Base-by-base conservation (phyloP, 2,113 vertebrate genomes). In the Phaethon lepturus region DNA sequence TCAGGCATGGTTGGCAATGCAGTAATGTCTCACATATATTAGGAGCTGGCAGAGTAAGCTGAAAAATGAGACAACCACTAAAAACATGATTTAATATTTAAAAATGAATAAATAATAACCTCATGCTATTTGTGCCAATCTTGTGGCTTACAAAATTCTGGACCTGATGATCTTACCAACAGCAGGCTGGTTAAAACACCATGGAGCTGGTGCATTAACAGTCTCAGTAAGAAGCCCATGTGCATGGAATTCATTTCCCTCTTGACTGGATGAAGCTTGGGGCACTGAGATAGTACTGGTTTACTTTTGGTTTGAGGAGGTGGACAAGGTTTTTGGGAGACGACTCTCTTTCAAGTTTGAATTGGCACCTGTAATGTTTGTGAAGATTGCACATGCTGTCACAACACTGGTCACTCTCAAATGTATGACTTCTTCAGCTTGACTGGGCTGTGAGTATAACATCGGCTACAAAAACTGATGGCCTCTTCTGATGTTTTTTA, bases 21-120 rank as follows among this genome's bases (percentile, higher is more conserved):
- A 91, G 0, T 47, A 84, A 81, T 72, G n/a, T 87, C 47, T 77
- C 33, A 42, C 18, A 25, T 74, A 24, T 19, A 77, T 53, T 81
- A 91, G 73, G n/a, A 69, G 31, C 25, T 90, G 77, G 40, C 56
- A 66, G n/a, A 78, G 42, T 14, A 78, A 78, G 69, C 16, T 78
- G 80, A 92, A 94, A 94, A 84, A 84, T 59, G 80, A 89, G 45
- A 86, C 73, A 96, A 81, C 23, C 14, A n/a, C 64, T 89, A 87
- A 91, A 88, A 69, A 3, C 45, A 62, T 49, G 24, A 74, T 69
- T 88, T 84, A 86, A 74, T 77, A 73, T 69, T 93, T 69, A 19
- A 89, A 93, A 95, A 81, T 40, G 2, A 93, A 47, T 66, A 93
- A 91, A 81, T 85, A 95, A 78, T 74, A 94, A 90, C 38, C 28